Base-by-base conservation (phyloP, 2,888 invertebrate genomes). In the Hypselothyrea guttata region DNA sequence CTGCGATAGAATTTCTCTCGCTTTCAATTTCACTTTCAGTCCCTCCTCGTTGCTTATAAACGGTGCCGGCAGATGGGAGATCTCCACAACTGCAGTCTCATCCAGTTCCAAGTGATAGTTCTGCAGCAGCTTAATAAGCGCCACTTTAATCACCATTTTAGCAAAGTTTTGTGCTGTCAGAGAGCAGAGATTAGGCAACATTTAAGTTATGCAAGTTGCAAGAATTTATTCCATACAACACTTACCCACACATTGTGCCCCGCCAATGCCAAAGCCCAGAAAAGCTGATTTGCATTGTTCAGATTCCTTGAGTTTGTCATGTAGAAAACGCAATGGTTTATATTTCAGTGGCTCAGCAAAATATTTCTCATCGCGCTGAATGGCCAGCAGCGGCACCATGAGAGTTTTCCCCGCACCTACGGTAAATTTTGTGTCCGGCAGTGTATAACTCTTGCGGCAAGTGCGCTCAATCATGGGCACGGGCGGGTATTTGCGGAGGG, bases 401-500 rank as follows among this genome's bases (percentile, higher is more conserved):
- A 91, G 65, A 0, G 86, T 73, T 18, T 88, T 89, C 7, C 90
- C 90, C 65, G 89, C 88, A 9, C 85, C 84, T 9, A 91, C 83
- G 4, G 75, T 74, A 3, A 76, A 79, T 28, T 88, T 78, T 3
- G 86, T 86, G 28, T 85, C 84, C 0, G 90, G 89, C 27, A 91
- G 64, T 4, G 69, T 64, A 47, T 86, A 91, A 9, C 83, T 79
- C 60, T 88, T 84, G 11, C 88, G 88, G 49, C 91, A 91, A 46
- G 86, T 67, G 2, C 90, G 85, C 54, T 90, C 90, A 3, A 91
- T 85, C 8, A 89, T 73, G 2, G 90, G 87, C 4, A 90, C 78
- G 1, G 89, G 89, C 1, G 91, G 91, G 63, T 91, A 91, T 55
- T 90, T 89, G 31, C 91, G 86, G 1, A 91, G 41, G 0, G 89